A percentile compares a stretch with the other conserved stretches of the same genome.
Conservation (phyloP, 2,113 vertebrate species). For the Heterotis niloticus region DNA sequence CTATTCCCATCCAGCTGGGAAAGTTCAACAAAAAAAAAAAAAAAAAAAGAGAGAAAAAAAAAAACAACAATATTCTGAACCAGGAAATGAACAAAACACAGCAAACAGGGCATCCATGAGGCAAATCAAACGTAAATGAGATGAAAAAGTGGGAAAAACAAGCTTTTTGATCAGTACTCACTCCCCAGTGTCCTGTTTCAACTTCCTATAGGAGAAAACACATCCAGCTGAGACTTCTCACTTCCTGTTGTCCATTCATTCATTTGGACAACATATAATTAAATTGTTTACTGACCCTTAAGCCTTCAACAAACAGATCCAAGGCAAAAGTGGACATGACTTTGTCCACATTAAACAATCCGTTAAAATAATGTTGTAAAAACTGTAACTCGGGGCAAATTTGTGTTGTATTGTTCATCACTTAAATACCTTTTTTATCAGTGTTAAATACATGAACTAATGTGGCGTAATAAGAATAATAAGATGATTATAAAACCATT, state of each 20-base stretch:
- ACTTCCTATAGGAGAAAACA: background rate
- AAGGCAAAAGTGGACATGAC: no score
- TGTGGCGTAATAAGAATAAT: no score
- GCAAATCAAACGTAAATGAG: background rate
- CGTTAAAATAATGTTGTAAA: no score
- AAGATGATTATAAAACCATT: no score
- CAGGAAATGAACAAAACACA: background rate
- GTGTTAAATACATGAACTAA: no score
- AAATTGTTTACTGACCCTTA: no score
- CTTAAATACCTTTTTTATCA: no score
- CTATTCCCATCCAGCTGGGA: background rate
- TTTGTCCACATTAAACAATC: no score
- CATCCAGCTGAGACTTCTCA: background rate
- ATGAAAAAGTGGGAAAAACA: background rate
- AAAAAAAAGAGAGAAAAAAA: background rate
- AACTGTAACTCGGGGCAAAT: no score
- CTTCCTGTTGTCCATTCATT: background rate
- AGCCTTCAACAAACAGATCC: no score
- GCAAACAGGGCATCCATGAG: no score
- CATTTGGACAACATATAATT: background rate
- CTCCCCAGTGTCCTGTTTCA: background rate
- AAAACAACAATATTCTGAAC: background rate
- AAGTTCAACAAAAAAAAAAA: background rate
- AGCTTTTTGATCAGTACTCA: background rate
- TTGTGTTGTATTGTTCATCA: no score